phyloP scores from a whole-genome alignment of 1,140 invertebrate genomes.

The Drosophila sp. region DNA sequence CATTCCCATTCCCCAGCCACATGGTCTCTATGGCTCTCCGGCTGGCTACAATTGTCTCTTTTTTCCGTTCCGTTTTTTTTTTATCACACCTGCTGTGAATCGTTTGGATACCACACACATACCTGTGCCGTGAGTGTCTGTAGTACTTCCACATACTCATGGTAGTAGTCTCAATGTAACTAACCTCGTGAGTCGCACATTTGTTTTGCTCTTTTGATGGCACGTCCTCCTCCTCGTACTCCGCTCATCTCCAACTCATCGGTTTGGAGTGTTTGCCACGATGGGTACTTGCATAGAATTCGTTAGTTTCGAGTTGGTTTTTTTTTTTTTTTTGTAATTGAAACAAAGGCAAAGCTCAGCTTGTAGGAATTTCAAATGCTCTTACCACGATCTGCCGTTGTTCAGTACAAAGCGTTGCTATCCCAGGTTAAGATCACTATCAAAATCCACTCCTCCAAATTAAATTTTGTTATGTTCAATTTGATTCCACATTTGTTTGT shows the following conservation, averaged over 20 bases:
- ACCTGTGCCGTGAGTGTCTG: neutral
- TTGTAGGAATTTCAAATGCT: neutral
- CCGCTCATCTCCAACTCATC: neutral
- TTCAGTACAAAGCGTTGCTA: too few relatives aligned
- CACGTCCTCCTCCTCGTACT: slow-evolving; percentile 37
- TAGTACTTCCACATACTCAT: slow-evolving; percentile 39
- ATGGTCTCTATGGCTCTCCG: slow-evolving; percentile 8
- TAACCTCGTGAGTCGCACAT: slow-evolving; percentile 16
- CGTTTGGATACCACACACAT: slow-evolving; percentile 47
- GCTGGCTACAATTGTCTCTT: slow-evolving; percentile 46
- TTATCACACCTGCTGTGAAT: slow-evolving; percentile 75
- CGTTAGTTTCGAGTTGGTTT: slow-evolving; percentile 36
- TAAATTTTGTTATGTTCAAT: slow-evolving; percentile 29
- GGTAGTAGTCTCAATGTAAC: slow-evolving; percentile 40
- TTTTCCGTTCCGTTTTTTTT: slow-evolving; percentile 38
- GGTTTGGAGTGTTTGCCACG: slow-evolving; percentile 44
- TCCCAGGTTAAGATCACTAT: neutral
- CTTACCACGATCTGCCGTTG: neutral
- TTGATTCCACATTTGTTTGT: slow-evolving; percentile 11
- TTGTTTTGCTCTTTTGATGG: slow-evolving; percentile 47
- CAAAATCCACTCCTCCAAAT: neutral
- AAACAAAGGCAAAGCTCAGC: slow-evolving; percentile 1
- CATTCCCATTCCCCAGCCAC: slow-evolving; percentile 1
- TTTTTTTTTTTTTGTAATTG: slow-evolving; percentile 2
- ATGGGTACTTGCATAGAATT: slow-evolving; percentile 47